Conservation (phyloP, 1,140 invertebrate genomes). For the Polyergus mexicanus region DNA sequence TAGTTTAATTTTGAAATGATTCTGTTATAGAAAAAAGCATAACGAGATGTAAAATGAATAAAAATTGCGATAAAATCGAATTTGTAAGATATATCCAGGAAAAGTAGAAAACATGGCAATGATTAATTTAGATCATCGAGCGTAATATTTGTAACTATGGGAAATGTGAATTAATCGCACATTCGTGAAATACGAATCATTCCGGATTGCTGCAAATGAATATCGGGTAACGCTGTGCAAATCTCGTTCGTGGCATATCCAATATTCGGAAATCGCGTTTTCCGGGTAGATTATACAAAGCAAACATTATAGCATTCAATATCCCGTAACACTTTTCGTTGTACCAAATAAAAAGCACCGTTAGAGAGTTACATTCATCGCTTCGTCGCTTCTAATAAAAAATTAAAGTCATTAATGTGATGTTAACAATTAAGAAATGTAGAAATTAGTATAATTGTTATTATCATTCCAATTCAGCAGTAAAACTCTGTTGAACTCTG, state of each 20-base stretch:
- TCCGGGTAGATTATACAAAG: slow-evolving; percentile 60
- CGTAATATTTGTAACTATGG: slow-evolving; percentile 35
- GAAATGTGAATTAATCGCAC: slow-evolving; percentile 42
- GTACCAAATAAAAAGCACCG: slow-evolving; percentile 35
- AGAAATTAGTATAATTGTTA: slow-evolving; percentile 20
- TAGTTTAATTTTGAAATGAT: background rate
- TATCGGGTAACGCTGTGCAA: slow-evolving; percentile 56
- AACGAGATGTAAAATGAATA: background rate
- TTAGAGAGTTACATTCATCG: slow-evolving; percentile 7
- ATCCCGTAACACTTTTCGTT: slow-evolving; percentile 20
- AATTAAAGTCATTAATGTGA: background rate
- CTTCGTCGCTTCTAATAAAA: slow-evolving; percentile 14
- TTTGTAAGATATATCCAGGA: background rate
- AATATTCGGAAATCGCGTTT: slow-evolving; percentile 61
- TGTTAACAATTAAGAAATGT: slow-evolving; percentile 3
- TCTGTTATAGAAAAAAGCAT: background rate
- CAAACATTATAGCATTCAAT: slow-evolving; percentile 60
- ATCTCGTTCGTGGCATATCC: slow-evolving; percentile 56
- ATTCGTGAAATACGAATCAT: slow-evolving; percentile 61
- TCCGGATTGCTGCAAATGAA: slow-evolving; percentile 64
- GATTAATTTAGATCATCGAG: slow-evolving; percentile 48
- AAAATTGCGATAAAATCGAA: slow-evolving; percentile 9
- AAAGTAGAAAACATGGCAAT: slow-evolving; percentile 29
- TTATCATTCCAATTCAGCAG: background rate
- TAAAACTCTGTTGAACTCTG: background rate